Conservation (phyloP, 2,113 vertebrate species). For the Taxidea taxus region DNA sequence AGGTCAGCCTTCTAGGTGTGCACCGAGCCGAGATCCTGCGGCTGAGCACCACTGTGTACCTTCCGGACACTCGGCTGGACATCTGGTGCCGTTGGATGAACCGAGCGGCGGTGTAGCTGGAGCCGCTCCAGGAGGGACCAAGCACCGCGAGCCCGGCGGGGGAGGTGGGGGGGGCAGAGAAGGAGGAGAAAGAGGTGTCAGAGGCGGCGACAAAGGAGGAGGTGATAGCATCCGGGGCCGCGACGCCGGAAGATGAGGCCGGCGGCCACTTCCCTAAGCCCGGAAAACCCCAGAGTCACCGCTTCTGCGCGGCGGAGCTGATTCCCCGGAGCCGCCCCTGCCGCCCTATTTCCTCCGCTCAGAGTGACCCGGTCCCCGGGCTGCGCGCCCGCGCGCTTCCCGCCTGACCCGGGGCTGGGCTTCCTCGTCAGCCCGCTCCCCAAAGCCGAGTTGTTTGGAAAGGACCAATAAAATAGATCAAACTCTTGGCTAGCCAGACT, state of each 20-base stretch:
- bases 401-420: rapidly evolving
- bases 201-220: background rate
- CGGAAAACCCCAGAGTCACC: background rate
- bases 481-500: background rate
- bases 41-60: slow-evolving; percentile 92
- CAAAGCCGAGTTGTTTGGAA: background rate
- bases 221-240: background rate
- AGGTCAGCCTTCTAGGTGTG: slow-evolving; percentile 91
- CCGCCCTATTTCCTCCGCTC: rapidly evolving
- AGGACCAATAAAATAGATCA: background rate
- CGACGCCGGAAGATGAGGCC: background rate
- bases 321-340: no score
- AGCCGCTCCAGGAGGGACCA: slow-evolving; percentile 28
- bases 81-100: slow-evolving; percentile 84
- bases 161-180: rapidly evolving
- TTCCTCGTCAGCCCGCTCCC: background rate
- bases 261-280: background rate
- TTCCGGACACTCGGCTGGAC: slow-evolving; percentile 90
- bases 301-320: background rate
- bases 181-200: background rate
- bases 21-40: slow-evolving; percentile 91
- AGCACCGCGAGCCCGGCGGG: background rate
- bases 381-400: no score
- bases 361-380: background rate
- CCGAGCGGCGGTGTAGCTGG: background rate